Evolutionary conservation across 2,113 vertebrate genomes (phyloP), one percentile per base, ranked within the genome.

Genomic region (Poeciliopsis occidentalis): DNA sequence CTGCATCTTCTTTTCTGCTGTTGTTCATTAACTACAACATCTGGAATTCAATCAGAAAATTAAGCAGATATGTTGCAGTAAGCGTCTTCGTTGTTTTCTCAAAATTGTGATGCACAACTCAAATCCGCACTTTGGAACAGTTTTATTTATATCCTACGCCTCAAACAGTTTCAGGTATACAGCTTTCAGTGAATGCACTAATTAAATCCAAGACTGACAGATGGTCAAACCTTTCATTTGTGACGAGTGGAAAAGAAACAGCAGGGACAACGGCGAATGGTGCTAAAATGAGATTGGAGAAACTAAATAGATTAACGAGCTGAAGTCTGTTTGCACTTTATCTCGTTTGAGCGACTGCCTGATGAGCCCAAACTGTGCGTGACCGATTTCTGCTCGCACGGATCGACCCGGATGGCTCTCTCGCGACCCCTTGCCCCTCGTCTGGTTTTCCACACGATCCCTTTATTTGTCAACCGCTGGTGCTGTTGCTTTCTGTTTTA

Each of bases 141-240:
- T 57, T 24, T 57, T 8, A 57, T n/a, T 57, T 57, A 63, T 32
- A 32, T 31, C 22, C 34, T 39, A 26, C 24, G 41, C 41, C 24
- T 10, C 26, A 44, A 57, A 69, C 44, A 24, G 67, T 71, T 63
- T 51, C 62, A 71, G 60, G 68, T n/a, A 41, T 11, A 64, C 10
- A 54, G 26, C 34, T 27, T 37, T 26, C 47, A n/a, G 60, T 81
- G 70, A 83, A 67, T 61, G 60, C 76, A 76, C 67, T 47, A 65
- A 79, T 67, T 13, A 22, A 54, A 76, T 69, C 31, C 13, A 24
- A 1, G 1, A 26, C 27, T 69, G 65, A 76, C 73, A 85, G 76
- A 76, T 83, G 83, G 65, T 57, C 0, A 1, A 27, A 54, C 24
- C 60, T 78, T 62, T 26, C 74, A 72, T 80, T 82, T 74, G 82